Evolutionary conservation across 2,113 vertebrate species (phyloP), one percentile per base, ranked within the genome.

Genomic region (Struthio camelus): DNA sequence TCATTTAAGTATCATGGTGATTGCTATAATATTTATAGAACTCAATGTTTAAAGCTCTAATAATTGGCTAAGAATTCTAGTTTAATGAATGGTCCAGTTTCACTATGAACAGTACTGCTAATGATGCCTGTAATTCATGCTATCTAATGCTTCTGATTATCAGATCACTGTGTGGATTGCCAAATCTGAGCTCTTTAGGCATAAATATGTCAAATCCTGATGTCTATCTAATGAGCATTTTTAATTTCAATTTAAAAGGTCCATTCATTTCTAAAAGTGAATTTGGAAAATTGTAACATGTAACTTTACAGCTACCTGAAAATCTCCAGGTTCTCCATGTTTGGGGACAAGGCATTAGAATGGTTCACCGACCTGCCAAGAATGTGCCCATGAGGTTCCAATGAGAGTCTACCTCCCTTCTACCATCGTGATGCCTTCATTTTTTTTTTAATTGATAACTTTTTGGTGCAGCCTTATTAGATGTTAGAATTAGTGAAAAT

Each of bases 21-120:
- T 76, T 89, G 48, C 46, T 82, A 16, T 65, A 80, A 84, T 89
- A 89, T 93, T 95, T 91, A 71, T 92, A 95, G 69, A 91, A 59
- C 10, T 56, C 10, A 15, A 19, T 72, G 9, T 94, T 87, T 94
- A 85, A 93, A 96, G 34, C 28, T 69, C 51, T 92, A 76, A 82
- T 42, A 76, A 82, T 38, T 82, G 40, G 6, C 42, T 84, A 87
- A 95, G 86, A 75, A 86, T 34, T 81, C 9, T 14, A 87, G 46
- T 87, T 91, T 91, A 89, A 87, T 92, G 65, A 89, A 67, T 0
- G 3, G 27, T 62, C 46, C 30, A 46, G 23, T 94, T 96, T 92
- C 70, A 69, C 70, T 87, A 30, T 27, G 84, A 46, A 40, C 56
- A 87, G 69, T 10, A 51, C 14, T 50, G 24, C 70, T 95, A 81